Evolutionary conservation across 2,888 invertebrate genomes (phyloP), one percentile per base, ranked within the genome.

Genomic region (Atethmia centrago): DNA sequence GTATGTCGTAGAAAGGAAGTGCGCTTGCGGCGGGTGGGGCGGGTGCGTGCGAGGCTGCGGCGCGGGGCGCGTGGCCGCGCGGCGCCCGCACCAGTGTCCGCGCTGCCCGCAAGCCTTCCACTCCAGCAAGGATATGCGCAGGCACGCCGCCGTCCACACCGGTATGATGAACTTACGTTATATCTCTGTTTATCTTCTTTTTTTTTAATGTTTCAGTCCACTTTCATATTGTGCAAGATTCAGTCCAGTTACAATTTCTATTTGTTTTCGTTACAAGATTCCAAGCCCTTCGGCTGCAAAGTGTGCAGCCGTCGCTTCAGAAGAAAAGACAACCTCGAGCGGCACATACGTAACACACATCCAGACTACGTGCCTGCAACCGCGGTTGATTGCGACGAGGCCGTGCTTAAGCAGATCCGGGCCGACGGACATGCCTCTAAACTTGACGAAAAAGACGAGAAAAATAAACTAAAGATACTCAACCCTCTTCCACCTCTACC

Each of bases 301-400:
- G 96, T 97, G 42, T 98, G 98, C 92, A 96, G 97, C 53, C 97
- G 97, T 14, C 97, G 97, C 56, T 98, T 98, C 89, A 95, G 97
- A 61, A 96, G 98, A 76, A 98, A 98, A 90, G 98, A 98, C 91
- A 98, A 98, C 90, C 95, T 98, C 77, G 97, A 97, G 77, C 96
- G 98, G 0, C 98, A 98, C 91, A 96, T 98, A 74, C 97, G 97
- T 71, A 98, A 98, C 91, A 97, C 98, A 71, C 98, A 98, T 92
- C 97, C 97, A 0, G 97, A 95, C 74, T 91, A 88, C 82, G 91
- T 89, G 16, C 91, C 93, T 19, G 88, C 94, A 49, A 89, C 88
- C 70, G 94, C 93, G 5, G 92, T 93, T 0, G 94, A 93, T 40
- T 94, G 94, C 85, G 95, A 95, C 83, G 90, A 91, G 53, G 87